Base-by-base conservation (phyloP, 2,888 invertebrate genomes). In the Gryllus longicercus region DNA sequence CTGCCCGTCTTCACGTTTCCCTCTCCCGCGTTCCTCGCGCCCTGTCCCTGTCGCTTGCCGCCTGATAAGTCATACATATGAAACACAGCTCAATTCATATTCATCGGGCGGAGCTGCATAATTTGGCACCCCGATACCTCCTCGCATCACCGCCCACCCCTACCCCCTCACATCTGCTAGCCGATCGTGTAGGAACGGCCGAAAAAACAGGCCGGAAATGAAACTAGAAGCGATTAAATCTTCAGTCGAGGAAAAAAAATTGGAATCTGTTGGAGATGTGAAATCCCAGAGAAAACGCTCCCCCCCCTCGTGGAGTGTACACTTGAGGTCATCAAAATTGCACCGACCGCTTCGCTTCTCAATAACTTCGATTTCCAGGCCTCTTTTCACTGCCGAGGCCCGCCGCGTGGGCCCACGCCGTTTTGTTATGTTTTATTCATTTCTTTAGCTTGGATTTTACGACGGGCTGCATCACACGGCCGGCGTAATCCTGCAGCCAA, bases 21-120 rank as follows among this genome's bases (percentile, higher is more conserved):
- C 25, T 38, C 25, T 38, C 38, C 38, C 38, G 38, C 38, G 0
- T 38, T 1, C 38, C 38, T 38, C 38, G 5, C 38, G 5, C 38
- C 38, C 38, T 38, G 8, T 38, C 38, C 38, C 38, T 38, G 38
- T 38, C 38, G 38, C 38, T 38, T 38, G 38, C n/a, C 63, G 63
- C 14, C 63, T 63, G 63, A 63, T 63, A 63, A 63, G 63, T 63
- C 63, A 63, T 63, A 63, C 63, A 63, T 63, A 63, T 63, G 63
- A 63, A 63, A 63, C 63, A 63, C 63, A 63, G 14, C 63, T 63
- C 63, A n/a, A 63, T 63, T 63, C 63, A 63, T 63, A 63, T 63
- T 63, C 63, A 63, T 18, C 63, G n/a, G 63, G n/a, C 63, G n/a
- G 63, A 63, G 63, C 63, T n/a, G 63, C 63, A 63, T 63, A 63